phyloP scores from a whole-genome alignment of 92 coral and sea anemone genomes.

The Palythoa caribaeorum region DNA sequence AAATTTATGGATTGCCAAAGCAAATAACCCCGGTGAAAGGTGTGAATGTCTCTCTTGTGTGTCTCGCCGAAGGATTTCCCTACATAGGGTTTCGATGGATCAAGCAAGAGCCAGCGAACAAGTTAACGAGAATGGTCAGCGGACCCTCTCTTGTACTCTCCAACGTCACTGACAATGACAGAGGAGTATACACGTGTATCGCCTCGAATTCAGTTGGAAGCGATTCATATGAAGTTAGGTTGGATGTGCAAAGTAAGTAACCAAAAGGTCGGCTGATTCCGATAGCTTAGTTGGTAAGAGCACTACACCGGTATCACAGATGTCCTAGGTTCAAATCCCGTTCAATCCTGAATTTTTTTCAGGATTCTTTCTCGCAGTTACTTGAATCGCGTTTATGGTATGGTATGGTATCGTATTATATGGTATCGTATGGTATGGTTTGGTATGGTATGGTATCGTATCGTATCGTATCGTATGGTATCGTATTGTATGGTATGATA shows the following conservation, averaged over 20 bases:
- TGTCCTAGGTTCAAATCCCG: too few species aligned
- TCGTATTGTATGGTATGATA: too few species aligned
- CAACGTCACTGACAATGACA: neutral
- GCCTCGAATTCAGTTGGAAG: neutral
- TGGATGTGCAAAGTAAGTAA: neutral
- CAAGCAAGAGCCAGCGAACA: neutral
- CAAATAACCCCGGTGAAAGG: neutral
- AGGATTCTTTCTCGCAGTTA: too few species aligned
- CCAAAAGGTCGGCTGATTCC: too few species aligned
- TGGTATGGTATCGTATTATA: too few species aligned
- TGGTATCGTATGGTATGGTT: too few species aligned
- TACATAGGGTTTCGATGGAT: neutral
- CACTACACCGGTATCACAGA: too few species aligned
- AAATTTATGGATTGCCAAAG: slow-evolving; percentile 10
- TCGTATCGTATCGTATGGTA: too few species aligned
- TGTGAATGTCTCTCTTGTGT: neutral
- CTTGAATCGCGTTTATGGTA: too few species aligned
- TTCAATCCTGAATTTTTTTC: too few species aligned
- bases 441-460: too few species aligned
- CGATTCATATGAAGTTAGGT: neutral
- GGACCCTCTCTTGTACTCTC: slow-evolving; percentile 20
- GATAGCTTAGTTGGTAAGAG: too few species aligned
- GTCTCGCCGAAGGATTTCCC: slow-evolving; percentile 20
- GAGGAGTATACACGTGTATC: neutral
- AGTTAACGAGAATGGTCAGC: neutral